Percentiles rank a stretch among this genome's conserved stretches.
These are phyloP conservation scores for Drosophila pectinifera DNA, from an alignment of 1,140 invertebrate genomes.

Conservation along the genomic window DNA sequence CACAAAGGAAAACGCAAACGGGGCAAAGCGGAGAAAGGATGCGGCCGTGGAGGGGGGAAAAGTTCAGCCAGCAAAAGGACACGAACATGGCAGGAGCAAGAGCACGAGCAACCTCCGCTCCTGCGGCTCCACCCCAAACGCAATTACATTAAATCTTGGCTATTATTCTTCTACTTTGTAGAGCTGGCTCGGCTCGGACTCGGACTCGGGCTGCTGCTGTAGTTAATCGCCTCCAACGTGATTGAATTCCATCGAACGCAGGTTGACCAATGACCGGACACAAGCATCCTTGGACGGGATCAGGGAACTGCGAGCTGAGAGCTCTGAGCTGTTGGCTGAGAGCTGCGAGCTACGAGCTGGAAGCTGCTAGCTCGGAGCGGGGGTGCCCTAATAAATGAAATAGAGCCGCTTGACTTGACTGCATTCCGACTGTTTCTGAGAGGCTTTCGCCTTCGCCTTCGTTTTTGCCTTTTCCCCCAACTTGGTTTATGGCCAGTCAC, in stretches of 20 bases:
- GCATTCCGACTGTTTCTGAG: constrained; percentile 62
- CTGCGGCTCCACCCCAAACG: constrained; percentile 42
- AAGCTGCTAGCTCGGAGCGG: constrained; percentile 2
- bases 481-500: constrained; percentile 72
- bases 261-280: constrained; percentile 57
- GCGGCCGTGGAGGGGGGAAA: constrained; percentile 16
- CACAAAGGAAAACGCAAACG: constrained; percentile 56
- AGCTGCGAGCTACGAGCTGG: not conserved
- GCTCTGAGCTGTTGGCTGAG: no score
- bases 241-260: constrained; percentile 82
- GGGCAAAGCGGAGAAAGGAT: constrained; percentile 33
- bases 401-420: constrained; percentile 67
- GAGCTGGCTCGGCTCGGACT: constrained; percentile 39
- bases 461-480: constrained; percentile 10
- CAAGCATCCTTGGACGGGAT: constrained; percentile 1
- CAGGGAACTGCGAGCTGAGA: not conserved
- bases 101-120: not conserved
- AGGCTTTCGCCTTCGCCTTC: constrained; percentile 30
- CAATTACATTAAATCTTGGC: constrained; percentile 82
- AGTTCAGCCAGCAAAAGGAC: constrained; percentile 72
- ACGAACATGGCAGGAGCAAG: constrained; percentile 55
- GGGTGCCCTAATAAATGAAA: constrained; percentile 74
- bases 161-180: constrained; percentile 82
- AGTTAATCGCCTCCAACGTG: constrained; percentile 79
- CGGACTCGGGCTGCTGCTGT: constrained; percentile 61